A percentile compares a stretch with the other conserved stretches of the same genome.
Conservation (phyloP, 2,888 invertebrate species). For the Incurvaria masculella region DNA sequence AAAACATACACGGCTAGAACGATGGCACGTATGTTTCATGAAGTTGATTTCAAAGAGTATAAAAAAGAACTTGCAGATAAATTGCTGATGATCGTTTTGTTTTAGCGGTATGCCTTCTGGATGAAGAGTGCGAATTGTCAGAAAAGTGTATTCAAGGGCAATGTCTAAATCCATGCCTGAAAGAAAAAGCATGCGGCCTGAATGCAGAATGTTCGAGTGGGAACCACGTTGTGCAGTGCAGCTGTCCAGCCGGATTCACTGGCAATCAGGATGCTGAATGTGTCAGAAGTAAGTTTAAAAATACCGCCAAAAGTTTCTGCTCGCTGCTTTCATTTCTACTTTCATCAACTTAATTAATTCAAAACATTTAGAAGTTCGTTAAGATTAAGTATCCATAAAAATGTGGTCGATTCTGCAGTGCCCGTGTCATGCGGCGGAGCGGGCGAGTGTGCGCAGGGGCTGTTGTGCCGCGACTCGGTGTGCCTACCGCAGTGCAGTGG, state of each 20-base stretch:
- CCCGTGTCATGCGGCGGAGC: slow-evolving; percentile 71
- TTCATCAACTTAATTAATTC: neutral
- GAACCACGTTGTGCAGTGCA: slow-evolving; percentile 74
- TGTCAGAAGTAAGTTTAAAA: slow-evolving; percentile 68
- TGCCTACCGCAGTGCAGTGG: slow-evolving; percentile 73
- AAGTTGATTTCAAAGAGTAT: too few relatives aligned
- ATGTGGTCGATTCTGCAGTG: slow-evolving; percentile 58
- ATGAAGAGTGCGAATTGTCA: slow-evolving; percentile 74
- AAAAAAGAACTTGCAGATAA: too few relatives aligned
- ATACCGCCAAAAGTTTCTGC: neutral
- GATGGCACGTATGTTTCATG: too few relatives aligned
- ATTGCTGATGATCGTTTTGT: slow-evolving; percentile 10
- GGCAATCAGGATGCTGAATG: slow-evolving; percentile 83
- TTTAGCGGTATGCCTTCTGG: slow-evolving; percentile 71
- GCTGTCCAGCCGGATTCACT: slow-evolving; percentile 81
- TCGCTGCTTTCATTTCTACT: neutral
- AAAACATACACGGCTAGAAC: too few relatives aligned
- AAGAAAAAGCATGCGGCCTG: slow-evolving; percentile 76
- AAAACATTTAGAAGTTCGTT: slow-evolving; percentile 8
- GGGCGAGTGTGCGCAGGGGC: slow-evolving; percentile 68
- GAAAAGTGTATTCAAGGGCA: slow-evolving; percentile 81
- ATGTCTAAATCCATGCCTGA: slow-evolving; percentile 75
- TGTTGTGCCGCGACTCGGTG: slow-evolving; percentile 76
- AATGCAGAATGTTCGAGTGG: slow-evolving; percentile 73
- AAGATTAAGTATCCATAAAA: slow-evolving; percentile 5